phyloP scores from a whole-genome alignment of 1,140 invertebrate genomes.

The Scaptodrosophila lebanonensis region DNA sequence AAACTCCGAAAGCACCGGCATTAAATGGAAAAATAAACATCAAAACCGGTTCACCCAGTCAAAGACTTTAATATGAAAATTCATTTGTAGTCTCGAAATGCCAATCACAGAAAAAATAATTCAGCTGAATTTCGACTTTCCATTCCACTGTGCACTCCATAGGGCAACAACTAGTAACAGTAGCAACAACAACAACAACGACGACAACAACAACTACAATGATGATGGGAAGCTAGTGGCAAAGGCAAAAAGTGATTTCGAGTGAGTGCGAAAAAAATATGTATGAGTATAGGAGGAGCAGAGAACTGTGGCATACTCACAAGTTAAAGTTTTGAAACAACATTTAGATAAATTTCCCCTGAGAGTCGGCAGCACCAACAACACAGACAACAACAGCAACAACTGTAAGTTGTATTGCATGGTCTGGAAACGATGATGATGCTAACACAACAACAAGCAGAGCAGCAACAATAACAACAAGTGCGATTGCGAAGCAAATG shows the following conservation, averaged over 20 bases:
- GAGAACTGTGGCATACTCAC: conserved; percentile 9
- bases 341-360: conserved; percentile 76
- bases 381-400: neutral
- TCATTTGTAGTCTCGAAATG: too few species aligned
- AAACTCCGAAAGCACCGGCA: too few species aligned
- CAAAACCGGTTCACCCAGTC: too few species aligned
- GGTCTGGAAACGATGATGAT: conserved; percentile 43
- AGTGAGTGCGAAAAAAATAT: conserved; percentile 63
- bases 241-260: conserved; percentile 57
- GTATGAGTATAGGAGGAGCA: conserved; percentile 11
- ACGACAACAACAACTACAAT: too few species aligned
- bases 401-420: too few species aligned
- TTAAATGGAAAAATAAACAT: too few species aligned
- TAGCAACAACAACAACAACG: too few species aligned
- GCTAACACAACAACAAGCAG: conserved; percentile 14
- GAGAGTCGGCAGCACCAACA: conserved; percentile 34
- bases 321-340: conserved; percentile 74
- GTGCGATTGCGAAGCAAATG: conserved; percentile 22
- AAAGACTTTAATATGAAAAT: too few species aligned
- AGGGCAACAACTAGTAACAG: too few species aligned
- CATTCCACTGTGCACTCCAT: too few species aligned
- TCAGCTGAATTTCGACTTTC: too few species aligned
- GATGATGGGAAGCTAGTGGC: conserved; percentile 13
- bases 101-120: too few species aligned
- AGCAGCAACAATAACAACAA: conserved; percentile 5